Evolutionary conservation across 2,797 vertebrate species (phyloP), one percentile per base, ranked within the genome.

Genomic region (Zenarchopterus dispar): DNA sequence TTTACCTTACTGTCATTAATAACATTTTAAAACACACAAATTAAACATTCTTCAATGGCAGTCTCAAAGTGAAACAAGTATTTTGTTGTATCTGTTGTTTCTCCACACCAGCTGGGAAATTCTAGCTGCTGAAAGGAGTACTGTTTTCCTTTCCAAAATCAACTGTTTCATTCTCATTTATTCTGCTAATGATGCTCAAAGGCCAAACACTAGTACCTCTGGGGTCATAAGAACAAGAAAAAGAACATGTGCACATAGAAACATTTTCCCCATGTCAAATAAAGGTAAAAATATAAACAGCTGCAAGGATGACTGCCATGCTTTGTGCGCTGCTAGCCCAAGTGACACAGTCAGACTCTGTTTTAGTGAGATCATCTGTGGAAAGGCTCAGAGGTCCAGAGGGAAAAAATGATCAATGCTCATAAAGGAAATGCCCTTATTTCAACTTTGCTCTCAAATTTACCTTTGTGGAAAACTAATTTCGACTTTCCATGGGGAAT

Each of bases 11-110:
- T 28, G 24, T 24, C 24, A 24, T 24, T 24, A 24, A 28, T 28
- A 28, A 28, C 5, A 28, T 28, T 28, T 28, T 9, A 13, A 59
- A 26, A 56, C 0, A 24, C 19, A 50, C 9, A 26, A 17, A 59
- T 56, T 52, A 0, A 42, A 24, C n/a, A n/a, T n/a, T 73, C 62
- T 65, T 74, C n/a, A n/a, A 19, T 36, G 47, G 44, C 66, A 59
- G 68, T 59, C 64, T 52, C 5, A 72, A 62, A 65, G 61, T 46
- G 53, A 66, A 43, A 66, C 23, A 72, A 49, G 54, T 43, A 33
- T 45, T 75, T 83, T 76, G 67, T 83, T 76, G 67, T 73, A 94
- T 95, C 90, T 90, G 91, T 93, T 92, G 72, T 74, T 56, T 75
- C 54, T 59, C 31, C 18, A 48, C 65, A 46, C 56, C 66, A 84